A percentile compares a stretch with the other conserved stretches of the same genome.
phyloP scores from a whole-genome alignment of 1,140 invertebrate genomes.

The Nixonia krombeini region DNA sequence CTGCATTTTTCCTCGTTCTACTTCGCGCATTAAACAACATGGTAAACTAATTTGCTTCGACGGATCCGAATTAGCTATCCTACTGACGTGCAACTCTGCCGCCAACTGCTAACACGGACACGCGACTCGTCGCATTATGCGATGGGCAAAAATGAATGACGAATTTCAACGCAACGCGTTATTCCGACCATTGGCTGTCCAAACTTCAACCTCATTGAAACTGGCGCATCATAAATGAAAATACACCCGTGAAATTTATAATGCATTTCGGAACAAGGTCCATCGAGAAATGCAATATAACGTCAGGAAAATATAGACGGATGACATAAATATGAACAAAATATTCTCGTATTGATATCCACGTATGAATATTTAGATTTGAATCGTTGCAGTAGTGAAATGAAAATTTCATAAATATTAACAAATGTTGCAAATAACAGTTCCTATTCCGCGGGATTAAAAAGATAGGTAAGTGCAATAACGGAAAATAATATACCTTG shows the following conservation, averaged over 20 bases:
- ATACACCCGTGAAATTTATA: conserved; percentile 7
- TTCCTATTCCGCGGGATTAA: too few species aligned
- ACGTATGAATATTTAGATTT: too few species aligned
- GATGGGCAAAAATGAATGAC: conserved; percentile 57
- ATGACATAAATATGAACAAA: too few species aligned
- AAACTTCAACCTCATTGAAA: conserved; percentile 33
- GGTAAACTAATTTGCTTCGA: conserved; percentile 52
- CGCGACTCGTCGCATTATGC: conserved; percentile 32
- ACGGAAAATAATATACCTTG: too few species aligned
- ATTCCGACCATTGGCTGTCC: conserved; percentile 49
- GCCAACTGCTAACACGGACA: conserved; percentile 41
- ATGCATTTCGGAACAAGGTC: conserved; percentile 14
- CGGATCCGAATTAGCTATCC: conserved; percentile 50
- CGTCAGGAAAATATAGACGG: background rate
- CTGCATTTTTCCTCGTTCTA: conserved; percentile 2
- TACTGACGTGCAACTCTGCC: conserved; percentile 42
- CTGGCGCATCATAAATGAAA: background rate
- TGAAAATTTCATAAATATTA: too few species aligned
- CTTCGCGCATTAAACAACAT: conserved; percentile 39
- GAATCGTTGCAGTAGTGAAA: too few species aligned
- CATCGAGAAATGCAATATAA: background rate
- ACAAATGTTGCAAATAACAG: too few species aligned
- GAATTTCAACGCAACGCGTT: conserved; percentile 46
- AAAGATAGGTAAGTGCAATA: too few species aligned
- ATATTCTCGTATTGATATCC: too few species aligned